A percentile compares a stretch with the other conserved stretches of the same genome.
phyloP scores from a whole-genome alignment of 2,113 vertebrate species.

The Macrotis lagotis region DNA sequence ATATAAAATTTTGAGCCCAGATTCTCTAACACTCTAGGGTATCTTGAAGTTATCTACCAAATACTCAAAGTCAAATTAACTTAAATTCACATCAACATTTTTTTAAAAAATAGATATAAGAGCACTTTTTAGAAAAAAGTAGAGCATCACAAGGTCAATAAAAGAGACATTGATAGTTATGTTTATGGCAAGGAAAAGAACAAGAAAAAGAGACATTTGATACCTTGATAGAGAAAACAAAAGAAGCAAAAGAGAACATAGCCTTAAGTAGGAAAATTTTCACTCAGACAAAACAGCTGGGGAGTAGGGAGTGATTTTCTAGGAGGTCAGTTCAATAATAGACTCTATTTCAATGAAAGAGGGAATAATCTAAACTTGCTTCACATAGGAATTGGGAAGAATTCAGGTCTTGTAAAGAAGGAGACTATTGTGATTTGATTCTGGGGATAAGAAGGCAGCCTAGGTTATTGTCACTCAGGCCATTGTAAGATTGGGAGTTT shows the following conservation, averaged over 20 bases:
- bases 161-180: not conserved
- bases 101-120: not conserved
- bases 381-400: not conserved
- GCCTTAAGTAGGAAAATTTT: not conserved
- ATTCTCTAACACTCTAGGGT: not conserved
- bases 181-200: not conserved
- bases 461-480: not conserved
- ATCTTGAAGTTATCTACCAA: not conserved
- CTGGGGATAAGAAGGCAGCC: not conserved
- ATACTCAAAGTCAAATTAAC: too few relatives aligned
- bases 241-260: not conserved
- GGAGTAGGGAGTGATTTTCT: not conserved
- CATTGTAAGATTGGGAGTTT: not conserved
- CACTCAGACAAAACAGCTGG: not conserved
- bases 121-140: rapidly evolving
- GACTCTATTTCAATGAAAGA: not conserved
- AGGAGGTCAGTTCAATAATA: not conserved
- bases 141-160: not conserved
- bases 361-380: not conserved
- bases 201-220: not conserved
- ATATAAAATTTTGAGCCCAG: not conserved
- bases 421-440: not conserved
- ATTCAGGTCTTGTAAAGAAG: not conserved
- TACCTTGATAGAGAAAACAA: not conserved
- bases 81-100: rapidly evolving